Base-by-base conservation (phyloP, 2,888 invertebrate species). In the Protodeltote pygarga region DNA sequence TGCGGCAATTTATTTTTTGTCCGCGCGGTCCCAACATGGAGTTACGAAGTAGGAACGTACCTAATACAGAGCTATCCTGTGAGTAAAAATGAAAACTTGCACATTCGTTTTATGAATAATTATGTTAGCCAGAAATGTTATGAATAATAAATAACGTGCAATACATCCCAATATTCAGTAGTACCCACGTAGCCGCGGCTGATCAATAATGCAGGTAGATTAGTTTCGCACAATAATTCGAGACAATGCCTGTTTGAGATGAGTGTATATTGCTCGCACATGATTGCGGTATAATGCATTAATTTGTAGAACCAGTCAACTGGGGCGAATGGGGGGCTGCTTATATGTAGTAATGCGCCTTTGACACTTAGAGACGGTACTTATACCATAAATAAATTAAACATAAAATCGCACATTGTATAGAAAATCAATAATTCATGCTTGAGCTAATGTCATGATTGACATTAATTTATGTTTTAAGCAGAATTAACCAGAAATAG, bases 1-100 rank as follows among this genome's bases (percentile, higher is more conserved):
- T 14, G 29, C 13, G 16, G 27, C 45, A 10, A 38, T 58, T 58
- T 51, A 53, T 21, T 51, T 49, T 66, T 57, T 57, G 33, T 32
- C 17, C 20, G 13, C 27, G 21, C 19, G 21, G 17, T 14, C 21
- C 21, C 3, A 14, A 9, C 41, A 3, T 4, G 8, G 38, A 51
- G 16, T 4, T 15, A 28, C 37, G 37, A 49, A 35, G 24, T 9
- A 8, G 10, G 19, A 29, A 46, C 29, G 19, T 21, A 25, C 9
- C 14, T 15, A 14, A 16, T 5, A 19, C 3, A 13, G n/a, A 10
- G 28, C 2, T 20, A 13, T 16, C 20, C 11, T 1, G 6, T 31
- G 9, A 25, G 5, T 10, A 13, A 20, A 25, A 8, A 6, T 28
- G 28, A 15, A 3, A 10, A 11, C 24, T 29, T 29, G 5, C 15